phyloP scores from a whole-genome alignment of 1,140 invertebrate genomes.

The Thaumetopoea pityocampa region DNA sequence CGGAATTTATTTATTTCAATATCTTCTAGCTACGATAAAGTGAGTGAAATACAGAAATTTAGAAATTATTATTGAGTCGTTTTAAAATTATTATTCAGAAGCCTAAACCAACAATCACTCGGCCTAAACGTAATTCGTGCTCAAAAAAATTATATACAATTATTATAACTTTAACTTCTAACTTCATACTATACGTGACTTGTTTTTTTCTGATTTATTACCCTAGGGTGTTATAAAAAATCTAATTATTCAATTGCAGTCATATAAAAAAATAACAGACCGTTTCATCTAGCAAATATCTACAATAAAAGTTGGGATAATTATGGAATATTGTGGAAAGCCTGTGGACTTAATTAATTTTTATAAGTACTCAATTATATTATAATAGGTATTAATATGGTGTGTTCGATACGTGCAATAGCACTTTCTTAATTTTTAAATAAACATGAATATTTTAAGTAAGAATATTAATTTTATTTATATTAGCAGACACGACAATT shows the following conservation, averaged over 20 bases:
- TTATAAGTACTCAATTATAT: slow-evolving; percentile 50
- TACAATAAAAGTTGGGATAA: slow-evolving; percentile 64
- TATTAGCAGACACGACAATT: slow-evolving; percentile 54
- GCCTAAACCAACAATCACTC: slow-evolving; percentile 16
- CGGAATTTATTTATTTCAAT: too few species aligned
- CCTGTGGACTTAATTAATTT: slow-evolving; percentile 59
- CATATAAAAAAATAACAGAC: slow-evolving; percentile 75
- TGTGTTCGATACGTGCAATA: slow-evolving; percentile 74
- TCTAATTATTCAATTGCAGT: slow-evolving; percentile 67
- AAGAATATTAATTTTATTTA: slow-evolving; percentile 50
- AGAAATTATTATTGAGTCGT: slow-evolving; percentile 11
- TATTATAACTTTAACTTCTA: slow-evolving; percentile 24
- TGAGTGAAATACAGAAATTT: background rate
- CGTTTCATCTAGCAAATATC: slow-evolving; percentile 68
- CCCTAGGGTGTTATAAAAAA: slow-evolving; percentile 67
- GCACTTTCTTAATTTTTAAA: slow-evolving; percentile 66
- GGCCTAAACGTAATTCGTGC: slow-evolving; percentile 19
- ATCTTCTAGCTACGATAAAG: too few species aligned
- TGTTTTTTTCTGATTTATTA: slow-evolving; percentile 44
- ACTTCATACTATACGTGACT: slow-evolving; percentile 33
- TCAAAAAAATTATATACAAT: slow-evolving; percentile 40
- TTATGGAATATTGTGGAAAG: slow-evolving; percentile 61
- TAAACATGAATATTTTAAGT: slow-evolving; percentile 42
- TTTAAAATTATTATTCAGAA: slow-evolving; percentile 19
- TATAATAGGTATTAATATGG: slow-evolving; percentile 68